A percentile compares a stretch with the other conserved stretches of the same genome.
phyloP scores from a whole-genome alignment of 1,140 invertebrate species.

The Calliphora vicina region DNA sequence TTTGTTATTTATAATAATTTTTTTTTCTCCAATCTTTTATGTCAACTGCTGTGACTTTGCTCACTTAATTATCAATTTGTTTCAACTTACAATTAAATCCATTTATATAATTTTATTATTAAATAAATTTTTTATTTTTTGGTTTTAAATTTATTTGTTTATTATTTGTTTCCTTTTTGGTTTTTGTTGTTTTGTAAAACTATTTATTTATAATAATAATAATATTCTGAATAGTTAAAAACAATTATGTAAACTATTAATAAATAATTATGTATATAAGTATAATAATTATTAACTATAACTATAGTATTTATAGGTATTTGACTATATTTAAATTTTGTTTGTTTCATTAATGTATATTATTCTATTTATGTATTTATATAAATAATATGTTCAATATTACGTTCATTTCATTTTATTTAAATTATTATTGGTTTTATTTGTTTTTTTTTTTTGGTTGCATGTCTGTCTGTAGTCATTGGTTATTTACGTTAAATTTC shows the following conservation, averaged over 20 bases:
- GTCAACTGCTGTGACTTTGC: background rate
- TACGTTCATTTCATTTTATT: background rate
- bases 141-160: constrained; percentile 1
- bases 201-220: constrained; percentile 36
- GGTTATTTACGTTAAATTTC: too few species aligned
- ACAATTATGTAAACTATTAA: constrained; percentile 26
- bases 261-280: constrained; percentile 26
- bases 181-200: background rate
- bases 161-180: background rate
- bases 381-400: background rate
- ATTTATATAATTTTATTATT: constrained; percentile 18
- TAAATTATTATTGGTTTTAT: background rate
- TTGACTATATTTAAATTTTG: constrained; percentile 12
- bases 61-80: constrained; percentile 29
- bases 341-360: background rate
- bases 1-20: constrained; percentile 22
- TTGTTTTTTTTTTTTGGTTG: background rate
- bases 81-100: constrained; percentile 21
- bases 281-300: constrained; percentile 26
- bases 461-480: too few species aligned
- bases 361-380: too few species aligned
- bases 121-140: constrained; percentile 12
- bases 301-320: background rate
- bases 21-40: background rate
- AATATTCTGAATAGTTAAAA: constrained; percentile 28